A percentile compares a stretch with the other conserved stretches of the same genome.
Conservation (phyloP, 2,113 vertebrate genomes). For the Aegotheles bennettii region DNA sequence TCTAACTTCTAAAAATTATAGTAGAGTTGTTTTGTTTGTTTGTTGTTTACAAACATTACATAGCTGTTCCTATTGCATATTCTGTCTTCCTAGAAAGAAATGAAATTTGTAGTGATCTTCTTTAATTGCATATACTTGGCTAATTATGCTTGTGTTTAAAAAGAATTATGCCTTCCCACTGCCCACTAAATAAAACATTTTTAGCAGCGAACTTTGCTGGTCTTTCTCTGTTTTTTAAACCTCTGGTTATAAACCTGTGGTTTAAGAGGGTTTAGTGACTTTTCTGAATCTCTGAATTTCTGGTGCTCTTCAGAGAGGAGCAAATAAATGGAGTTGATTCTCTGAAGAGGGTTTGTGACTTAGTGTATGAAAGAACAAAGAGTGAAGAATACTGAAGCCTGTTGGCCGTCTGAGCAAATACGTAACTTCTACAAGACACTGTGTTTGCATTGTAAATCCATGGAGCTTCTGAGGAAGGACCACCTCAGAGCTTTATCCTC, state of each 20-base stretch:
- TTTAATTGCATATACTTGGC: background rate
- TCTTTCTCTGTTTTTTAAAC: background rate
- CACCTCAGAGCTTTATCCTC: background rate
- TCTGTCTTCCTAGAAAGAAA: background rate
- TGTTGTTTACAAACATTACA: background rate
- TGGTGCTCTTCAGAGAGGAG: background rate
- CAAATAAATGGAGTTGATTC: background rate
- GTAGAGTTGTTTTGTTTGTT: background rate
- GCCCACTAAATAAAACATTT: background rate
- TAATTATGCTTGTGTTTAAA: background rate
- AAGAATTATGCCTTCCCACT: background rate
- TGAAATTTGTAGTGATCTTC: background rate
- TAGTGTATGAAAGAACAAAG: background rate
- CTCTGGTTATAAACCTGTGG: background rate
- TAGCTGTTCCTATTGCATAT: background rate
- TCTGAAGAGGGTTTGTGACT: background rate
- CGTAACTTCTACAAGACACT: background rate
- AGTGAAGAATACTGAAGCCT: background rate
- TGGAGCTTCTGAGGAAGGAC: background rate
- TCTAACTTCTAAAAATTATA: background rate
- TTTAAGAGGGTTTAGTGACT: background rate
- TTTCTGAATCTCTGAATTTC: background rate
- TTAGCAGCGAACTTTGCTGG: background rate
- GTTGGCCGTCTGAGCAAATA: background rate
- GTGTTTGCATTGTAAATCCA: background rate